Evolutionary conservation across 2,888 invertebrate species (phyloP).

Genomic region (Brenthis daphne): DNA sequence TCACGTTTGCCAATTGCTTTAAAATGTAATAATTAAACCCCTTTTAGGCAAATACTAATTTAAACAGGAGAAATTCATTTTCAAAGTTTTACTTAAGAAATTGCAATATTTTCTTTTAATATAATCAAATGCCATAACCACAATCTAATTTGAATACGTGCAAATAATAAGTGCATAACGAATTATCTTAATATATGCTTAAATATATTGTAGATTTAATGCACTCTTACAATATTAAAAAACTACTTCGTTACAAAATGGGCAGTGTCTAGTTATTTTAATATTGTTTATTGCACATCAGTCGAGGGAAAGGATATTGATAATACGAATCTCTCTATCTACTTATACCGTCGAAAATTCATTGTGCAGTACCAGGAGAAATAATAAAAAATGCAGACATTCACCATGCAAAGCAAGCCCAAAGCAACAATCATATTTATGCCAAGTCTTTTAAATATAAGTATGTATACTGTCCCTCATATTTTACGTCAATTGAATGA

Average conservation of each 20-base stretch:
- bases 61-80: too few relatives aligned
- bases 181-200: constrained; percentile 2
- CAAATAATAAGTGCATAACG: constrained; percentile 27
- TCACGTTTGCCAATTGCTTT: constrained; percentile 1
- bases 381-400: constrained; percentile 44
- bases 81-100: too few relatives aligned
- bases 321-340: not conserved
- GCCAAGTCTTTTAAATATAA: not conserved
- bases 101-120: not conserved
- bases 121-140: constrained; percentile 14
- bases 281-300: not conserved
- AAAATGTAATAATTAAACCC: not conserved
- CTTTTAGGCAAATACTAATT: too few relatives aligned
- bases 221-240: constrained; percentile 4
- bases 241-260: not conserved
- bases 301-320: constrained; percentile 1
- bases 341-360: constrained; percentile 20
- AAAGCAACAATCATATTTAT: constrained; percentile 48
- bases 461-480: constrained; percentile 9
- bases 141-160: constrained; percentile 18
- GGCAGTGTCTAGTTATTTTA: constrained; percentile 3
- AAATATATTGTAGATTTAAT: not conserved
- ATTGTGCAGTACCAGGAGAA: constrained; percentile 39
- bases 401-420: constrained; percentile 67
- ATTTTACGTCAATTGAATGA: constrained; percentile 24